Base-by-base conservation (phyloP, 1,140 invertebrate genomes). In the Proctacanthus coquilletti region DNA sequence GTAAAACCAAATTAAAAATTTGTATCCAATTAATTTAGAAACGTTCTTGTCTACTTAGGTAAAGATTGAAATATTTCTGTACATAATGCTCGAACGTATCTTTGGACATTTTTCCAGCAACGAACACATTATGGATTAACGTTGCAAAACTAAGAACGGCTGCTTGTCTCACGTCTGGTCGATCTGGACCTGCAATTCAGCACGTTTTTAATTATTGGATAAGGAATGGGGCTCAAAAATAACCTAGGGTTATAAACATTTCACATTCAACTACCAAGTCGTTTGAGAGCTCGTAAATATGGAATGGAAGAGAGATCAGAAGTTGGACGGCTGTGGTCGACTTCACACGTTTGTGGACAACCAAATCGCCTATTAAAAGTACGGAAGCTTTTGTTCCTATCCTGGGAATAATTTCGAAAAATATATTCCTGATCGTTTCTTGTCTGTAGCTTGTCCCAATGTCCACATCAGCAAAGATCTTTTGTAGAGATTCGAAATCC, bases 1-100 rank as follows among this genome's bases (percentile, higher is more conserved):
- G 42, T 33, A 56, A 52, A 27, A 41, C 23, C n/a, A 25, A 8
- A 25, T 25, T 25, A 6, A 25, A 8, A 25, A 6, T 23, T 18
- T 6, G 1, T 18, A 52, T 5, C 11, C 3, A 11, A 13, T 13
- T 4, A 30, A 37, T 13, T 1, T 3, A 9, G 17, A 32, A 32
- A 6, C 13, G 13, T 32, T 32, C 53, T 52, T 27, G 13, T 34
- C 31, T 36, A 60, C 57, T 51, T 5, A 56, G 39, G 36, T 53
- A 60, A 3, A 52, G 35, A 42, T 59, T 53, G 32, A 80, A 69
- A 48, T 75, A 80, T 29, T 75, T 66, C 44, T 72, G 70, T 5
- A 77, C 72, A 39, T 79, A 76, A 49, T 74, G 72, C 40, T 81
- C 77, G 18, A 80, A 68, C 38, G 72, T 71, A 41, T 80, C 75